Percentiles rank a stretch among this genome's conserved stretches.
phyloP scores from a whole-genome alignment of 2,113 vertebrate species.

The Zosterops japonicus region DNA sequence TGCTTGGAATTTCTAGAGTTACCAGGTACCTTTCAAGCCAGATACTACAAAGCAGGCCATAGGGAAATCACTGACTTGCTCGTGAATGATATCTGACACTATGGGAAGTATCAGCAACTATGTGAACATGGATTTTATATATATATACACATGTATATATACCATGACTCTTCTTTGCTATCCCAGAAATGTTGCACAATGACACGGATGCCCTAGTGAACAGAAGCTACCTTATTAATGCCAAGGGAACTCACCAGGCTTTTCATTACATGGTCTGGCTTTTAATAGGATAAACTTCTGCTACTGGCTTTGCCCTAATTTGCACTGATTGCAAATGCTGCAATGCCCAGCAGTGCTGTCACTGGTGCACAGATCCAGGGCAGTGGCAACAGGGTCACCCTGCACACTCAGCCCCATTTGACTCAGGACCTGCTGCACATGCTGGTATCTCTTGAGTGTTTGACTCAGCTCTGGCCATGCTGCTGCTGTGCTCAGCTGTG shows the following conservation, averaged over 20 bases:
- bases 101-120: neutral
- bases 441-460: fast-evolving
- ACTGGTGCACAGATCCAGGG: fast-evolving
- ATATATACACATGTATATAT: fast-evolving
- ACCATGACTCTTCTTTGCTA: neutral
- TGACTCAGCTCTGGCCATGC: neutral
- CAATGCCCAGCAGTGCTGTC: neutral
- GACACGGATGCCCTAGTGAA: neutral
- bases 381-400: neutral
- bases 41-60: neutral
- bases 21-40: neutral
- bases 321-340: too few species aligned
- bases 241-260: neutral
- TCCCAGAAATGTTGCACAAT: neutral
- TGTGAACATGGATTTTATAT: neutral
- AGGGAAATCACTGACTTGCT: neutral
- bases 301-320: neutral
- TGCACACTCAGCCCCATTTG: neutral
- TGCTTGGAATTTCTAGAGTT: neutral
- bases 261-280: neutral
- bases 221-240: neutral
- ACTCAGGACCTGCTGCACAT: fast-evolving
- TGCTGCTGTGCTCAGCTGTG: neutral
- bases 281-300: neutral
- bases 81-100: neutral